Conservation (phyloP, 2,113 vertebrate genomes). For the Paramisgurnus dabryanus region DNA sequence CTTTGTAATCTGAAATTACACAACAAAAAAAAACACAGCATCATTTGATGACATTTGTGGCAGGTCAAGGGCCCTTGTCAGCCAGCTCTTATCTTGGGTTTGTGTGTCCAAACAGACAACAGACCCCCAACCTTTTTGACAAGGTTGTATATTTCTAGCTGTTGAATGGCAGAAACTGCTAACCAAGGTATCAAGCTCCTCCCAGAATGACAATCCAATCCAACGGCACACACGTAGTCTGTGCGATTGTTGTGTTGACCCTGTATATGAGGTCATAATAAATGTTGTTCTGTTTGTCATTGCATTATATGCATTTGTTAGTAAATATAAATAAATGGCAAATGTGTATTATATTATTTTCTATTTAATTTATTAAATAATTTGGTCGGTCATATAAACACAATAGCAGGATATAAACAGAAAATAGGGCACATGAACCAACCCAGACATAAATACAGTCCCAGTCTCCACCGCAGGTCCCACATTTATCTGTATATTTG, state of each 20-base stretch:
- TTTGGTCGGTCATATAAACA: no score
- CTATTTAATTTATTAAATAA: no score
- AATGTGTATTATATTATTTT: background rate
- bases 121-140: slow-evolving; percentile 12
- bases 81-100: slow-evolving; percentile 30
- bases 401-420: no score
- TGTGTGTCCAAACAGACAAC: slow-evolving; percentile 38
- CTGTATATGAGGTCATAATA: background rate
- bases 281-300: background rate
- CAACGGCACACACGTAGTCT: background rate
- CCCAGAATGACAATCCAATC: background rate
- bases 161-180: slow-evolving; percentile 5
- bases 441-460: no score
- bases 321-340: background rate
- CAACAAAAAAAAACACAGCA: background rate
- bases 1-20: background rate
- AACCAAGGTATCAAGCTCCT: background rate
- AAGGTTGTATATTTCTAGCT: slow-evolving; percentile 10
- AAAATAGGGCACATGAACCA: no score
- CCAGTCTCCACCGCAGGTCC: no score
- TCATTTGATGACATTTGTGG: background rate
- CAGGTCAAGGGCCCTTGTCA: slow-evolving; percentile 52
- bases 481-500: no score
- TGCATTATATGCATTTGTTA: background rate
- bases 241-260: background rate